Evolutionary conservation across 1,140 invertebrate genomes (phyloP).

Genomic region (Zelostemma sp.): DNA sequence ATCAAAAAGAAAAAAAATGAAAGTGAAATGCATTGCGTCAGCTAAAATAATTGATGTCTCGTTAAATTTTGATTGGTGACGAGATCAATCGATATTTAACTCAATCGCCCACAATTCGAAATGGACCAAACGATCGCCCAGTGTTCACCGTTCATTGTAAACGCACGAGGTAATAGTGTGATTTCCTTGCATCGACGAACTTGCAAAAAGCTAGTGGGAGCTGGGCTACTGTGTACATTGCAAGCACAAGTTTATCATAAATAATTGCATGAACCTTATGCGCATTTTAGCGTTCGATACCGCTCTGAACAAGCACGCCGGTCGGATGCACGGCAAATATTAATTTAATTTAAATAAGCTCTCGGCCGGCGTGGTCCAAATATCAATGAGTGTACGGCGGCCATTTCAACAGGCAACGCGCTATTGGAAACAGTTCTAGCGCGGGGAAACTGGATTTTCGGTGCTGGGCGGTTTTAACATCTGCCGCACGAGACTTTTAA

Average conservation of each 20-base stretch:
- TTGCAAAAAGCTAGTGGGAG: constrained; percentile 10
- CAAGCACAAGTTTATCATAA: constrained; percentile 58
- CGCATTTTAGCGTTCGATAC: constrained; percentile 57
- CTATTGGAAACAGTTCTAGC: constrained; percentile 33
- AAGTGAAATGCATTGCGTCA: too few species aligned
- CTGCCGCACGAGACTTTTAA: constrained; percentile 19
- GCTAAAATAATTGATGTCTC: too few species aligned
- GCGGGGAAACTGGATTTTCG: constrained; percentile 15
- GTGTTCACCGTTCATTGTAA: constrained; percentile 48
- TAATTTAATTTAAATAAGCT: constrained; percentile 64
- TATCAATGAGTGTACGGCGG: constrained; percentile 33
- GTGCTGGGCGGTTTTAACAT: constrained; percentile 36
- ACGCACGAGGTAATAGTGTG: constrained; percentile 37
- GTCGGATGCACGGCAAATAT: constrained; percentile 56
- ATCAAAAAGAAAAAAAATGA: too few species aligned
- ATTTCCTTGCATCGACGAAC: constrained; percentile 47
- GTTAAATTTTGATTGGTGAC: constrained; percentile 30
- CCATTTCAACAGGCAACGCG: constrained; percentile 28
- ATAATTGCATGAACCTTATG: constrained; percentile 60
- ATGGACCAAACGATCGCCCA: constrained; percentile 26
- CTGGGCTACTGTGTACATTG: constrained; percentile 39
- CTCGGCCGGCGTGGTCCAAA: constrained; percentile 19
- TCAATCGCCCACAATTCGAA: constrained; percentile 38
- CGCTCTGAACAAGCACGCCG: constrained; percentile 39
- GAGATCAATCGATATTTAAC: constrained; percentile 36